Percentiles rank a stretch among this genome's conserved stretches.
Evolutionary conservation across 2,888 invertebrate species (phyloP).

Genomic region (Maniola hyperantus): DNA sequence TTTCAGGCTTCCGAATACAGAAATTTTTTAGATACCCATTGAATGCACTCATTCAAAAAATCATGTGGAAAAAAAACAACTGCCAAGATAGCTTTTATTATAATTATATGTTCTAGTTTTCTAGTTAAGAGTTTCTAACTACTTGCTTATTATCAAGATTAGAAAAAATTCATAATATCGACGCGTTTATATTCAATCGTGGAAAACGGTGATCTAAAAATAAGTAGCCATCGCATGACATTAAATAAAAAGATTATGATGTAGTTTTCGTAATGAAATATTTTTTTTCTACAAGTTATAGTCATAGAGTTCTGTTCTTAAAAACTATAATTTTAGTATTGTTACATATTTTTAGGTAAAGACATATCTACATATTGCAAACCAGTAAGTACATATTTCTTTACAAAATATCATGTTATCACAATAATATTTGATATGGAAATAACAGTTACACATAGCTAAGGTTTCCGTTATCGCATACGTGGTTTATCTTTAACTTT

Average conservation of each 20-base stretch:
- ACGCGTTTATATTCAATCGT: neutral
- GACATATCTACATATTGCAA: no score
- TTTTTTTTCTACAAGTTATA: neutral
- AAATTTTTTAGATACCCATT: no score
- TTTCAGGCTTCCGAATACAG: no score
- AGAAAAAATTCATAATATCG: neutral
- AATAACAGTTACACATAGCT: neutral
- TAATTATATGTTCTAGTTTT: no score
- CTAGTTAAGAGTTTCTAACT: no score
- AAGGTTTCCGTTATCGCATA: conserved; percentile 35
- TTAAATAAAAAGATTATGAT: neutral
- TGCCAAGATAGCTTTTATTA: no score
- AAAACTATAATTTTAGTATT: neutral
- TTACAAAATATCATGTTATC: conserved; percentile 7
- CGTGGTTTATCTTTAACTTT: conserved; percentile 37
- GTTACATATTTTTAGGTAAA: no score
- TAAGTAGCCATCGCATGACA: neutral
- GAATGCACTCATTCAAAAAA: no score
- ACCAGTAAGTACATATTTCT: neutral
- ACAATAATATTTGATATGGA: neutral
- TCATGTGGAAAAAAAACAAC: no score
- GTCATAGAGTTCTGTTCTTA: neutral
- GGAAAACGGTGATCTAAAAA: neutral
- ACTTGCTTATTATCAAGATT: neutral
- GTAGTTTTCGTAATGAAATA: neutral